Evolutionary conservation across 2,888 invertebrate genomes (phyloP).

Genomic region (Druceiella hillmani): DNA sequence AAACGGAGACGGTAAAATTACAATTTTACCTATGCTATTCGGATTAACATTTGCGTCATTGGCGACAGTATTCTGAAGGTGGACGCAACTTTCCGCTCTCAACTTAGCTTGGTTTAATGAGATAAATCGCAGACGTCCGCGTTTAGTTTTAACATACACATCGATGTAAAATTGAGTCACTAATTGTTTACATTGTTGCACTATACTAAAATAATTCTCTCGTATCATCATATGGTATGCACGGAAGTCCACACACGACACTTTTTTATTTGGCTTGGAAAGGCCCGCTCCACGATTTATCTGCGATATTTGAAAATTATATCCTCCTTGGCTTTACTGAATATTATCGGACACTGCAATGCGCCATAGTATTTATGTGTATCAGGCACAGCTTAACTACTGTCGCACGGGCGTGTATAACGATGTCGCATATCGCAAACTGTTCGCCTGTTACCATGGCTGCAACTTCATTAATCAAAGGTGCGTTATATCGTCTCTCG

Average conservation of each 20-base stretch:
- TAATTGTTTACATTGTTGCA: conserved; percentile 21
- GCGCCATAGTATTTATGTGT: conserved; percentile 30
- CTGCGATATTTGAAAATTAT: conserved; percentile 25
- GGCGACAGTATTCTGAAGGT: conserved; percentile 28
- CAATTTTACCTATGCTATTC: conserved; percentile 23
- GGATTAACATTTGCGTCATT: conserved; percentile 23
- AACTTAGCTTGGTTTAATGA: conserved; percentile 28
- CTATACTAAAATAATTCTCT: conserved; percentile 13
- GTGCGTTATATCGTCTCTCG: conserved; percentile 26
- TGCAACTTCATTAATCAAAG: conserved; percentile 26
- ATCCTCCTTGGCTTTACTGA: conserved; percentile 27
- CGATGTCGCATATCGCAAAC: conserved; percentile 24
- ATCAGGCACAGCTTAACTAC: too few relatives aligned
- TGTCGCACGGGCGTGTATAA: conserved; percentile 24
- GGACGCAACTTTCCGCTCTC: conserved; percentile 25
- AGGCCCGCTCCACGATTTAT: conserved; percentile 20
- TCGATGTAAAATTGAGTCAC: conserved; percentile 27
- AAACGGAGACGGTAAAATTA: conserved; percentile 27
- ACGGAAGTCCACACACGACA: conserved; percentile 26
- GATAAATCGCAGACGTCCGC: conserved; percentile 28
- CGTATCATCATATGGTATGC: conserved; percentile 25
- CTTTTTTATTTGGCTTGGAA: conserved; percentile 19
- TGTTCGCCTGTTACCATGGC: conserved; percentile 25
- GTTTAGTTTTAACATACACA: conserved; percentile 28
- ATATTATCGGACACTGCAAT: conserved; percentile 32